Evolutionary conservation across 2,113 vertebrate species (phyloP).

Genomic region (Forbesichthys papilliferus): DNA sequence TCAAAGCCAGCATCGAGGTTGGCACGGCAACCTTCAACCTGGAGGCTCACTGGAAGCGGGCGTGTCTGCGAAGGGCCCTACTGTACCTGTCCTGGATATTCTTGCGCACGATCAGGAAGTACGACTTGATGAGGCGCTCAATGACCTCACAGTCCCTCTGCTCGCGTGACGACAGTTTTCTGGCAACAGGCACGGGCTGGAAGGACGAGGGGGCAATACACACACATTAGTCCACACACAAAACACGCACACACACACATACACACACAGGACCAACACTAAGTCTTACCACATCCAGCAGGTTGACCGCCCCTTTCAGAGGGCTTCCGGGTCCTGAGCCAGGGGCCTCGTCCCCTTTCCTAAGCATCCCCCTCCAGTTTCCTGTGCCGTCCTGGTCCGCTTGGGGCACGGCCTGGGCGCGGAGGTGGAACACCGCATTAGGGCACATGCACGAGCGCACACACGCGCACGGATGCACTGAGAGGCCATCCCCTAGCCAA

Average conservation of each 20-base stretch:
- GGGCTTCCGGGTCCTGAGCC: conserved; percentile 87
- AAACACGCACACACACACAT: background rate
- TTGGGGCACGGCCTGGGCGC: conserved; percentile 69
- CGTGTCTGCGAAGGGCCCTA: background rate
- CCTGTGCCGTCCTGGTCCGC: conserved; percentile 83
- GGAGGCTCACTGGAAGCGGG: background rate
- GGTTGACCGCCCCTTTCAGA: conserved; percentile 90
- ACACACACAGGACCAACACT: background rate
- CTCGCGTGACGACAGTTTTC: conserved; percentile 95
- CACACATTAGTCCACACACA: background rate
- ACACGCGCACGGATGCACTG: background rate
- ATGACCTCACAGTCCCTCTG: conserved; percentile 98
- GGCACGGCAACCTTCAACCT: too few relatives aligned
- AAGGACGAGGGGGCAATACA: background rate
- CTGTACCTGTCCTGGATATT: conserved; percentile 97
- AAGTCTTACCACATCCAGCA: conserved; percentile 89
- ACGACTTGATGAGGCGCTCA: conserved; percentile 98
- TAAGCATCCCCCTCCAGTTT: conserved; percentile 96
- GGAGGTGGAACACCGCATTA: background rate
- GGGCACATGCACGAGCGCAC: background rate
- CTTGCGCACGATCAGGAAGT: conserved; percentile 98
- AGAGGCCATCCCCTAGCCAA: too few relatives aligned
- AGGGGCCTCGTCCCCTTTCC: conserved; percentile 87
- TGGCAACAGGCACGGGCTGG: conserved; percentile 94
- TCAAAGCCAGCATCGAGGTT: too few relatives aligned